These are phyloP conservation scores for Popillia japonica DNA, from an alignment of 1,140 invertebrate genomes.

Conservation along the genomic window DNA sequence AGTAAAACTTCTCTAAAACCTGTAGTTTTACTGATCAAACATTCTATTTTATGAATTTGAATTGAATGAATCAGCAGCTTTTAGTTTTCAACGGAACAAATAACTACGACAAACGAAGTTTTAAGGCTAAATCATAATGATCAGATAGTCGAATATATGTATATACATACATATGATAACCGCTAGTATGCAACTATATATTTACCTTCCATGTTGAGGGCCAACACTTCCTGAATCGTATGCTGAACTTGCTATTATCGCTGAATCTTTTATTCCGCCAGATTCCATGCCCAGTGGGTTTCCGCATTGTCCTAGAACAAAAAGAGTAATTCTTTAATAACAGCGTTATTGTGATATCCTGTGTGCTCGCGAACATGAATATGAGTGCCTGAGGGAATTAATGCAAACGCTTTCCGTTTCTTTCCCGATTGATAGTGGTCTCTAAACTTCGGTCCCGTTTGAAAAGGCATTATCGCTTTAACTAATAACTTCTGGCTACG, in stretches of 20 bases:
- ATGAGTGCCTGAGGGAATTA: not conserved
- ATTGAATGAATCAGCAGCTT: too few relatives aligned
- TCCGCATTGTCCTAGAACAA: conserved; percentile 68
- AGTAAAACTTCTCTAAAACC: too few relatives aligned
- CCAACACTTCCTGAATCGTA: conserved; percentile 78
- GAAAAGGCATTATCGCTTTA: not conserved
- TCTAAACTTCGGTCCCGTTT: not conserved
- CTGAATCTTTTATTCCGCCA: conserved; percentile 72
- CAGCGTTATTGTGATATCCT: conserved; percentile 4
- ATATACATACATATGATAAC: too few relatives aligned
- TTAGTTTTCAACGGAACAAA: too few relatives aligned
- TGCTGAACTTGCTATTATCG: conserved; percentile 77
- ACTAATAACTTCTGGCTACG: not conserved
- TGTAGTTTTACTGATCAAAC: too few relatives aligned
- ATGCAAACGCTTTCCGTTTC: not conserved
- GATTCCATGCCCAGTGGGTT: conserved; percentile 78
- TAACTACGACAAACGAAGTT: too few relatives aligned
- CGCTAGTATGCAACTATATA: not conserved
- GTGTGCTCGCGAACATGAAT: not conserved
- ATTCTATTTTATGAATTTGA: too few relatives aligned
- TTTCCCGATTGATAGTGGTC: not conserved
- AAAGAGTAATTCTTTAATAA: conserved; percentile 37
- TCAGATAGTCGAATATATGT: too few relatives aligned
- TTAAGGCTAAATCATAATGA: too few relatives aligned
- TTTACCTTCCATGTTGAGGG: conserved; percentile 63